Percentiles rank a stretch among this genome's conserved stretches.
Conservation (phyloP, 2,797 vertebrate genomes). For the Sebastes taczanowskii region DNA sequence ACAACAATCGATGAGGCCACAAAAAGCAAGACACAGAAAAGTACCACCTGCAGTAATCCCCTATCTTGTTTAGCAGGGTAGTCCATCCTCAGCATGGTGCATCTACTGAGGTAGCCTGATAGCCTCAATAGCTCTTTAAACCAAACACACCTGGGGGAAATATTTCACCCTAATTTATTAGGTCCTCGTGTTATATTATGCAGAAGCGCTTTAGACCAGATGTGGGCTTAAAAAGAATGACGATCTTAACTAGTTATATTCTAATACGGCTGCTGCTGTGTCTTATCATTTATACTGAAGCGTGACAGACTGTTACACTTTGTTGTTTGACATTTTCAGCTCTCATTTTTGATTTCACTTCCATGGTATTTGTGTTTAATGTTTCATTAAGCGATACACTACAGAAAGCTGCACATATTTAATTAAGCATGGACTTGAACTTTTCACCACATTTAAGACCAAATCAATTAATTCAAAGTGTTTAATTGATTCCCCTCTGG, state of each 20-base stretch:
- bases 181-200: neutral
- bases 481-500: constrained; percentile 61
- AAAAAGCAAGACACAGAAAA: constrained; percentile 49
- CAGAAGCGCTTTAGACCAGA: neutral
- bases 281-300: neutral
- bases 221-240: neutral
- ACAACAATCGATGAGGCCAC: constrained; percentile 46
- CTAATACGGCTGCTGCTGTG: neutral
- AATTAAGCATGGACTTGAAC: constrained; percentile 21
- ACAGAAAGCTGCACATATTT: neutral
- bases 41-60: constrained; percentile 50
- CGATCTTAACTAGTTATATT: neutral
- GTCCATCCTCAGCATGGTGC: constrained; percentile 43
- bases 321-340: neutral
- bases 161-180: constrained; percentile 53
- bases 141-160: constrained; percentile 53
- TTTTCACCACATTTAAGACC: constrained; percentile 50
- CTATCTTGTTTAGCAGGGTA: constrained; percentile 24
- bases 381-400: neutral
- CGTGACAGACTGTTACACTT: neutral
- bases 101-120: constrained; percentile 4
- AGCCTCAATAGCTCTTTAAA: constrained; percentile 35
- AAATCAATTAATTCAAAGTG: constrained; percentile 64
- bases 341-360: neutral
- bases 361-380: neutral